phyloP scores from a whole-genome alignment of 2,888 invertebrate genomes.

The Drosophila buzzatii region DNA sequence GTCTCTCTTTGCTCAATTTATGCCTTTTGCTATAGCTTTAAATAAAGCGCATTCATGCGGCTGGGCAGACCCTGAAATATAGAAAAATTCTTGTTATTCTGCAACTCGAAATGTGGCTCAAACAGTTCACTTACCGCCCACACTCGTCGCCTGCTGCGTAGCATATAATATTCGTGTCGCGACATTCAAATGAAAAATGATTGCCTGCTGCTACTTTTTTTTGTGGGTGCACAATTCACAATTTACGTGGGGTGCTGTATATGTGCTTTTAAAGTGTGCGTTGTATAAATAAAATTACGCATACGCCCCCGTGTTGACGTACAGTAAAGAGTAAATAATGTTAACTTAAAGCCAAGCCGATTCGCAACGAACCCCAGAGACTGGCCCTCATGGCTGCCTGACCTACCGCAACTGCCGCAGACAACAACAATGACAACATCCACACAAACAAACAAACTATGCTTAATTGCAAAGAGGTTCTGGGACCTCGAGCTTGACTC shows the following conservation, averaged over 20 bases:
- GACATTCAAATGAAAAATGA: conserved; percentile 67
- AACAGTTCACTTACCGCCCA: conserved; percentile 7
- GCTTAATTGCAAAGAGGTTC: conserved; percentile 64
- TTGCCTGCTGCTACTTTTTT: conserved; percentile 50
- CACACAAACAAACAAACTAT: conserved; percentile 61
- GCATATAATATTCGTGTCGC: conserved; percentile 43
- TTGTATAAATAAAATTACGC: conserved; percentile 56
- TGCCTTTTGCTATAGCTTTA: no score
- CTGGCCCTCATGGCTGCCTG: conserved; percentile 33
- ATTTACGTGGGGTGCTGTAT: conserved; percentile 18
- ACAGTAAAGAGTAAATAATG: conserved; percentile 23
- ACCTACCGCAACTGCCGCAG: conserved; percentile 55
- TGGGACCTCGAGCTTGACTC: conserved; percentile 26
- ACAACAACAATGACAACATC: conserved; percentile 22
- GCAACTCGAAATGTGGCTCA: conserved; percentile 20
- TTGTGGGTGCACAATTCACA: conserved; percentile 29
- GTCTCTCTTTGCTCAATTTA: no score
- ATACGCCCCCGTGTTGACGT: conserved; percentile 41
- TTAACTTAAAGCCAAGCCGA: conserved; percentile 29
- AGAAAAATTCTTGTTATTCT: conserved; percentile 11
- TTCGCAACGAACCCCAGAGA: conserved; percentile 14
- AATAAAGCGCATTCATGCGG: conserved; percentile 13
- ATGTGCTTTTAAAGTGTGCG: conserved; percentile 39
- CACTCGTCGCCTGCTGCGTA: background rate
- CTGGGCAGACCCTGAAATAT: background rate